A percentile compares a stretch with the other conserved stretches of the same genome.
These are phyloP conservation scores for Prosapia bicincta DNA, from an alignment of 2,888 invertebrate species.

Conservation along the genomic window DNA sequence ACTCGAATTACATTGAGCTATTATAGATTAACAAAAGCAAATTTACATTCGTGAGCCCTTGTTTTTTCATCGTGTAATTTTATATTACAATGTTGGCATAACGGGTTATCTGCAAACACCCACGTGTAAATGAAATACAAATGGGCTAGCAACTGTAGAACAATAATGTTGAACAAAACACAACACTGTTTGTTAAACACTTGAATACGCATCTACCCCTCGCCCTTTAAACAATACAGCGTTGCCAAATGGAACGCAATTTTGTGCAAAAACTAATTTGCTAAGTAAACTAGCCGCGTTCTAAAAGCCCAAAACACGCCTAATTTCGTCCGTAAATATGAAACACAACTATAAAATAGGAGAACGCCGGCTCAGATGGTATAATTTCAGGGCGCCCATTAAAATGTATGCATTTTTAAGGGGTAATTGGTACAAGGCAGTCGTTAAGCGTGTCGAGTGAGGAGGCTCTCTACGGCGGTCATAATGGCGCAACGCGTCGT, in stretches of 20 bases:
- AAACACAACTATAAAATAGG: neutral
- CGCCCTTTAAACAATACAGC: neutral
- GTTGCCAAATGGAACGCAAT: neutral
- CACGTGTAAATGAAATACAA: conserved; percentile 2
- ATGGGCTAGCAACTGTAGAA: neutral
- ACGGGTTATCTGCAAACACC: neutral
- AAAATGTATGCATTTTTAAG: conserved; percentile 15
- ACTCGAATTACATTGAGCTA: no score
- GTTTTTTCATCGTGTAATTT: neutral
- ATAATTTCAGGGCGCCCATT: neutral
- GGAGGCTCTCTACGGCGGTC: neutral
- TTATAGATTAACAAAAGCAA: neutral
- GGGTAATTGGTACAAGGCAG: conserved; percentile 9
- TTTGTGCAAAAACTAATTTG: neutral
- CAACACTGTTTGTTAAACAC: neutral
- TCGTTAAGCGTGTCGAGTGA: neutral
- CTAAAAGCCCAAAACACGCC: neutral
- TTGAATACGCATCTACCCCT: neutral
- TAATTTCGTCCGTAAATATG: neutral
- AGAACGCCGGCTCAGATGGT: neutral
- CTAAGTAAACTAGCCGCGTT: neutral
- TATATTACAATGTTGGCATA: neutral
- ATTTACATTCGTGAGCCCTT: neutral
- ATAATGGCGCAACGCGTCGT: neutral
- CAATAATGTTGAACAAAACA: neutral